phyloP scores from a whole-genome alignment of 2,113 vertebrate species.

The Ranitomeya variabilis region DNA sequence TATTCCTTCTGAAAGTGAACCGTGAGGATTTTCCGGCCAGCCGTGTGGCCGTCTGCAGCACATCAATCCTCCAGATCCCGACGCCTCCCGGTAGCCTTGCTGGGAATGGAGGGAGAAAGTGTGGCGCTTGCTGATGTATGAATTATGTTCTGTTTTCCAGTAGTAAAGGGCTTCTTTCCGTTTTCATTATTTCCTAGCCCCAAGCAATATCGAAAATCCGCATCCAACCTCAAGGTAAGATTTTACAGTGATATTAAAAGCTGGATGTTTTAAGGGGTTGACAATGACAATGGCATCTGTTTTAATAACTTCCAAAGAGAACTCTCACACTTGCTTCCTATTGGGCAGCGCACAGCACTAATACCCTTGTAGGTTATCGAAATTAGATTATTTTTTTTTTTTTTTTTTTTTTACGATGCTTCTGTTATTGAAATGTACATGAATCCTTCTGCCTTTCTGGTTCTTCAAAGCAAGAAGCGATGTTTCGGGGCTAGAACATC shows the following conservation, averaged over 20 bases:
- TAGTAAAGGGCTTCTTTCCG: slow-evolving; percentile 45
- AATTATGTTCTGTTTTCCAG: background rate
- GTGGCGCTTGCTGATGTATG: background rate
- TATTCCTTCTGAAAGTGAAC: slow-evolving; percentile 35
- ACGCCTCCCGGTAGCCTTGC: background rate
- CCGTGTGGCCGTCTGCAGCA: background rate
- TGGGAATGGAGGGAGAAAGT: background rate
- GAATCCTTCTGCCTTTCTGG: background rate
- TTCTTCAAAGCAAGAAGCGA: background rate
- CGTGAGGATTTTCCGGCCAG: background rate
- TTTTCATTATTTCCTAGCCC: slow-evolving; percentile 72
- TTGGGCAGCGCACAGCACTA: background rate
- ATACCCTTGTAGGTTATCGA: background rate
- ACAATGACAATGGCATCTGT: slow-evolving; percentile 2
- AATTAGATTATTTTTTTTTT: background rate
- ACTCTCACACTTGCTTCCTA: background rate
- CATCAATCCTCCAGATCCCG: background rate
- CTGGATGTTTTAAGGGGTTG: background rate
- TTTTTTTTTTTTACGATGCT: background rate
- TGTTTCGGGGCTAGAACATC: background rate
- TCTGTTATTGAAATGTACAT: background rate
- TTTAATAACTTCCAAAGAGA: slow-evolving; percentile 2
- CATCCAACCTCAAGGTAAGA: slow-evolving; percentile 91
- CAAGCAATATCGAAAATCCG: slow-evolving; percentile 80
- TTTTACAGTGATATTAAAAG: slow-evolving; percentile 34